Evolutionary conservation across 2,888 invertebrate species (phyloP), one percentile per base, ranked within the genome.

Genomic region (Synergus japonicus): DNA sequence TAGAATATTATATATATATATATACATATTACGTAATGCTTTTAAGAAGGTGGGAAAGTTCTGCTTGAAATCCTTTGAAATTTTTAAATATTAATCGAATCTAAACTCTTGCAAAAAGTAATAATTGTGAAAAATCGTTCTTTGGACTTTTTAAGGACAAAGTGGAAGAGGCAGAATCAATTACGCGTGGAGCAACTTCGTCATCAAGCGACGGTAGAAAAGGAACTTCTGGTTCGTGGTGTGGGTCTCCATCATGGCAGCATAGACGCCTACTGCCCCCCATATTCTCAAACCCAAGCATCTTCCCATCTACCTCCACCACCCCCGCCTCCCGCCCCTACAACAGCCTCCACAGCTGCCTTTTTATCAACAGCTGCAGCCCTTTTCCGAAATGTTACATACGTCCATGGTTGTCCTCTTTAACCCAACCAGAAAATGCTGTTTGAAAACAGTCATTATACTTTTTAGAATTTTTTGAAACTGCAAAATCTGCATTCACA

Each of bases 131-230:
- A 37, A 22, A 64, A n/a, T 73, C 44, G 37, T 60, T 76, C 43
- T 46, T 49, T 37, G 82, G 82, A 76, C 67, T 46, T 83, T 91
- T 29, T 88, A 37, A 97, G 97, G 91, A 97, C 97, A 79, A 97
- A 97, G 93, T 97, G 97, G 97, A 97, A 97, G 92, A 94, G 97
- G 0, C 97, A 97, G 90, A 98, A 97, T 92, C 98, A 98, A 88
- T 93, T 97, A 67, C 95, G 97, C 0, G 89, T 97, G 78, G 97
- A 97, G 89, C 97, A 97, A 89, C 92, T 97, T 9, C 95, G 97
- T 0, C 97, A 97, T 89, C 97, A 97, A 90, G 96, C 97, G 43
- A 95, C 95, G 13, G 94, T 95, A 73, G 96, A 96, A 88, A 96
- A 96, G 89, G 95, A 95, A 86, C 89, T 94, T 22, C 91, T 95